A percentile compares a stretch with the other conserved stretches of the same genome.
Conservation (phyloP, 2,113 vertebrate genomes). For the Strix aluco region DNA sequence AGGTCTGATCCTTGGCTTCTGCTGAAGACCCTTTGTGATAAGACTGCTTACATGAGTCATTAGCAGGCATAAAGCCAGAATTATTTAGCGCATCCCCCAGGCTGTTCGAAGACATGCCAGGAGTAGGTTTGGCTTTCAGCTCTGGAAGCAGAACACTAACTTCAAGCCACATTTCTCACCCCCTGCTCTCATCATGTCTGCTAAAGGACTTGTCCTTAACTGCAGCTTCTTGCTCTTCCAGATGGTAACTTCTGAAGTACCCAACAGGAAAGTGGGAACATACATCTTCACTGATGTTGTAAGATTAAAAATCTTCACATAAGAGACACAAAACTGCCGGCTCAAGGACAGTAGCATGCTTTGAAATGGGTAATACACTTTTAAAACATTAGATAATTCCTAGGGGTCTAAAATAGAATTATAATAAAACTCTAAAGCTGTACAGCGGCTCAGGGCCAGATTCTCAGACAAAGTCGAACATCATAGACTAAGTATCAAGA, state of each 20-base stretch:
- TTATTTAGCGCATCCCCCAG: background rate
- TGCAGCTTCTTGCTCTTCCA: background rate
- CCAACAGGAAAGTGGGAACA: background rate
- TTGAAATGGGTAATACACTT: background rate
- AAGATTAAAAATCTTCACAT: background rate
- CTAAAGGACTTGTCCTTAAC: background rate
- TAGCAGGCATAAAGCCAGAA: background rate
- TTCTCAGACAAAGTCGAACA: background rate
- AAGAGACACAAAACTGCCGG: background rate
- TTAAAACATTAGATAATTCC: background rate
- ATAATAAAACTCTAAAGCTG: background rate
- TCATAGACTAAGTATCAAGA: background rate
- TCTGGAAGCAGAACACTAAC: background rate
- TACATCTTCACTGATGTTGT: background rate
- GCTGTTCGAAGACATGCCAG: background rate
- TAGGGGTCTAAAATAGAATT: background rate
- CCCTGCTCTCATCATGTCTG: background rate
- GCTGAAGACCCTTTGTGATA: background rate
- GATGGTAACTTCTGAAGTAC: background rate
- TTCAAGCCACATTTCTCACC: background rate
- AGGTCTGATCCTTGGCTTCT: background rate
- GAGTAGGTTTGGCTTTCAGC: background rate
- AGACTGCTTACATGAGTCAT: slow-evolving; percentile 1
- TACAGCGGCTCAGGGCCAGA: background rate
- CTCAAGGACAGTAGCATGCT: background rate